These are phyloP conservation scores for Metaphire vulgaris DNA, from an alignment of 1,140 invertebrate species.

Conservation along the genomic window DNA sequence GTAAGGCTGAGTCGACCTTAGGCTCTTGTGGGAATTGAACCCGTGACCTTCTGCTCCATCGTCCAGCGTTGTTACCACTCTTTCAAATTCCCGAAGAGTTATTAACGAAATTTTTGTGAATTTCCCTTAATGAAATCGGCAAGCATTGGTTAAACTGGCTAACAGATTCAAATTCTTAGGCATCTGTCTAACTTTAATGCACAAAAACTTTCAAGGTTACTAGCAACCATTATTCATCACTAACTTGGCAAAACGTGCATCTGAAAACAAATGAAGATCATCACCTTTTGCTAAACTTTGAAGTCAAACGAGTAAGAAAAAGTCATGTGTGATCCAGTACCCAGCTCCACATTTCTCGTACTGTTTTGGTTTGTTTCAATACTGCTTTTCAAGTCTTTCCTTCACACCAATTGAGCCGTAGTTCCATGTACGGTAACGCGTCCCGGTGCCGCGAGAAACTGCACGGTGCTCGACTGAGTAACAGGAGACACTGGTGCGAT, in stretches of 20 bases:
- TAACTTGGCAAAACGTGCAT: neutral
- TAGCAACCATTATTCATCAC: neutral
- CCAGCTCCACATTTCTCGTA: conserved; percentile 61
- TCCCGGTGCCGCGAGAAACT: conserved; percentile 84
- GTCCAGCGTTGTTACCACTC: too few relatives aligned
- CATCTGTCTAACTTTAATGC: neutral
- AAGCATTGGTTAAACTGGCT: too few relatives aligned
- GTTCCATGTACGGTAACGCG: conserved; percentile 95
- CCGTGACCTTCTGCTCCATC: too few relatives aligned
- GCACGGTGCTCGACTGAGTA: neutral
- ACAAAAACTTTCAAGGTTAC: neutral
- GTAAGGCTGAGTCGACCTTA: too few relatives aligned
- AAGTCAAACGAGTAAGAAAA: conserved; percentile 98
- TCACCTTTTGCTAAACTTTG: conserved; percentile 91
- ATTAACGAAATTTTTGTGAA: neutral
- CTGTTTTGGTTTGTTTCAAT: conserved; percentile 50
- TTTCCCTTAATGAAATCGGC: too few relatives aligned
- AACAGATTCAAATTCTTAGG: too few relatives aligned
- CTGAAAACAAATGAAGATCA: conserved; percentile 25
- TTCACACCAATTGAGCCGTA: conserved; percentile 59
- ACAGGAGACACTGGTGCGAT: neutral
- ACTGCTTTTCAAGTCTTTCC: conserved; percentile 29
- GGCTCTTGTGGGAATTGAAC: too few relatives aligned
- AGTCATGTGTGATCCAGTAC: conserved; percentile 60
- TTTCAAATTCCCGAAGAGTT: neutral